Base-by-base conservation (phyloP, 2,888 invertebrate species). In the Pseudeuparius sepicola region DNA sequence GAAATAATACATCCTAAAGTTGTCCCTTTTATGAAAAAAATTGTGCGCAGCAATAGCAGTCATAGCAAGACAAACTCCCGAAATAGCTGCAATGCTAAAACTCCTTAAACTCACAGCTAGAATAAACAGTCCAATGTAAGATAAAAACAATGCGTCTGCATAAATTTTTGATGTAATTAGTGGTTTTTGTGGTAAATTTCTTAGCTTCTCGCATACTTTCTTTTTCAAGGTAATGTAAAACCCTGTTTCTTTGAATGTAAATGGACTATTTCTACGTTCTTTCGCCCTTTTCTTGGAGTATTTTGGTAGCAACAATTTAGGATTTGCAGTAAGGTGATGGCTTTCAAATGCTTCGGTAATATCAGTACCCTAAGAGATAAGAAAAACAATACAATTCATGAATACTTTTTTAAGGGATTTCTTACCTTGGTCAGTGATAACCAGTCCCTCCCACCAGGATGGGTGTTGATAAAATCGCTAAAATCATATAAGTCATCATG, bases 391-490 rank as follows among this genome's bases (percentile, higher is more conserved):
- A n/a, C n/a, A n/a, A n/a, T n/a, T n/a, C n/a, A n/a, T n/a, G n/a
- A n/a, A n/a, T n/a, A n/a, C n/a, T n/a, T n/a, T n/a, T n/a, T n/a
- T n/a, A n/a, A n/a, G n/a, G n/a, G 26, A 10, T 25, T 7, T 7
- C 26, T 37, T 62, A 73, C 84, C 66, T 76, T 72, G 1, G 79
- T 73, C 31, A 77, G 61, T 13, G 63, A 59, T 30, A 85, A 52
- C 84, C 84, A 86, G 52, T 78, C 76, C 1, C 63, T 51, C 1
- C 92, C 87, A 26, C 90, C 89, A 1, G 93, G 94, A 67, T 94
- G 94, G 25, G 65, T 67, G 4, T 73, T 61, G 3, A 82, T 65
- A 56, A 89, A 96, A 14, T 71, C 67, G 1, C 74, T 75, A 18
- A 96, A 68, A 60, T 94, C 86, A 57, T 94, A 94, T 14, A 94